Evolutionary conservation across 2,888 invertebrate genomes (phyloP), one percentile per base, ranked within the genome.

Genomic region (Leptinotarsa peninsularis): DNA sequence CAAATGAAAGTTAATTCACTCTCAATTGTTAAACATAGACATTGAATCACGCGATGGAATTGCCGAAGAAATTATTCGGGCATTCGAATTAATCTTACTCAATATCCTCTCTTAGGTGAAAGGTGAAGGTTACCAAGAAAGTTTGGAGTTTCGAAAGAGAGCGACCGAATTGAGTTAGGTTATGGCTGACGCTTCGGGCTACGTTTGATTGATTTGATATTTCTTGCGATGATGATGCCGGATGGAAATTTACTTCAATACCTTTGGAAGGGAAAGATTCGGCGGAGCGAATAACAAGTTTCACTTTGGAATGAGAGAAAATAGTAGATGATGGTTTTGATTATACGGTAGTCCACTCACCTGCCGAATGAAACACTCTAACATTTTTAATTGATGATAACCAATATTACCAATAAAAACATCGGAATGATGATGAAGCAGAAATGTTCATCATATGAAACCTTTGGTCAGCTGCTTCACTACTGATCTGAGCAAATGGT

Each of bases 121-220:
- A 76, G 78, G 76, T 78, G 76, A 76, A 78, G 76, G 78, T 71
- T 76, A 72, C 18, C 52, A 73, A 71, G 76, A 78, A 78, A 78
- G 76, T 78, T 74, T 70, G 63, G 70, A 66, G 63, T 70, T 74
- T 66, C 27, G 52, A 69, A 71, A 66, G 68, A 63, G 63, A 75
- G 43, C 68, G 72, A 66, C 56, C 50, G 72, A 49, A 66, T 75
- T 75, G 75, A 54, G 68, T 17, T 67, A 75, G 75, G 75, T 75
- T 27, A 75, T 72, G 75, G 75, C 66, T 43, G 15, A n/a, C 66
- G 66, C 27, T 56, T 66, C 68, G 56, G 66, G 75, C 67, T 66
- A 14, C 49, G 18, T 13, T 14, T 67, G 54, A 43, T 43, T 70
- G 70, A 70, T 70, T 21, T 58, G 58, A 58, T 4, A n/a, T 52